phyloP scores from a whole-genome alignment of 2,797 vertebrate genomes.

The Loris lydekkerianus region DNA sequence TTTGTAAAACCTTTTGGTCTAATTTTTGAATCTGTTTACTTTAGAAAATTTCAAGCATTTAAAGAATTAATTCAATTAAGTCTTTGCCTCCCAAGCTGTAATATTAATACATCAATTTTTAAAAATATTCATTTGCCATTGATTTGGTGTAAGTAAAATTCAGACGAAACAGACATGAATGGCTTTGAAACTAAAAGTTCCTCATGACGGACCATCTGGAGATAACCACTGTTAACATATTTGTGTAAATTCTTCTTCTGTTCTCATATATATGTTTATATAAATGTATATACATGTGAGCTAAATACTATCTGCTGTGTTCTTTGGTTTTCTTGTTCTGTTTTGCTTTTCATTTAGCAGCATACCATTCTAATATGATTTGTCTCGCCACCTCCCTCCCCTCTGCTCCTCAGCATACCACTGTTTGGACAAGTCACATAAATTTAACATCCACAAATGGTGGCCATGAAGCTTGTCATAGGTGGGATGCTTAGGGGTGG shows the following conservation, averaged over 20 bases:
- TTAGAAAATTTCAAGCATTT: constrained; percentile 57
- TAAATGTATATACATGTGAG: neutral
- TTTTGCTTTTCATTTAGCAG: neutral
- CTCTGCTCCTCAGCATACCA: too few relatives aligned
- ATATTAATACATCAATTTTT: neutral
- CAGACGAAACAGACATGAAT: constrained; percentile 49
- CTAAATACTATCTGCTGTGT: neutral
- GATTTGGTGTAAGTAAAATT: neutral
- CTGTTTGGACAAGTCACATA: neutral
- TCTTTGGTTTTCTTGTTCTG: neutral
- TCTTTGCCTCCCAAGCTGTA: neutral
- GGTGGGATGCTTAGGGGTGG: neutral
- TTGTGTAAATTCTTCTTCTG: constrained; percentile 38
- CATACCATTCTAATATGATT: neutral
- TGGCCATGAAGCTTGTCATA: neutral
- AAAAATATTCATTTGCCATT: neutral
- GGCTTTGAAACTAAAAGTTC: constrained; percentile 45
- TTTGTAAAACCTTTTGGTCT: neutral
- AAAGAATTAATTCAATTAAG: constrained; percentile 26
- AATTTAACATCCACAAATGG: neutral
- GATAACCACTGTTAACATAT: neutral
- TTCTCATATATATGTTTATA: neutral
- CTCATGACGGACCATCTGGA: constrained; percentile 13
- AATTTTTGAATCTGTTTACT: neutral
- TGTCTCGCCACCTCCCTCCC: accelerated